These are phyloP conservation scores for Calcarius lapponicus DNA, from an alignment of 2,797 vertebrate species.

Conservation along the genomic window DNA sequence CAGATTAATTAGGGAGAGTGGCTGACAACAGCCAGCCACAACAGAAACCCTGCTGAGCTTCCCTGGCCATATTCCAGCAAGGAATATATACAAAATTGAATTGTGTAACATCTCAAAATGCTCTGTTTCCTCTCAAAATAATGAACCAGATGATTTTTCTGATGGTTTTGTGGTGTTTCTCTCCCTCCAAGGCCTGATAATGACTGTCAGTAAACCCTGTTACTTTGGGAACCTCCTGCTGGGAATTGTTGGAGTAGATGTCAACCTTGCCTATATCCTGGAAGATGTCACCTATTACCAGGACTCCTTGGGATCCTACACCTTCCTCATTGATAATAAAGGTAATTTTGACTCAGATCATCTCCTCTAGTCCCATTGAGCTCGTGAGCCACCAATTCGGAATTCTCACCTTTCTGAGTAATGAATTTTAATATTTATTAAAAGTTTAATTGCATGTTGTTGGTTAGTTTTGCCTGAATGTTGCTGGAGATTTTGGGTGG, in stretches of 20 bases:
- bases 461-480: background rate
- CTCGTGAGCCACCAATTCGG: background rate
- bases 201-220: slow-evolving; percentile 97
- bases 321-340: slow-evolving; percentile 99
- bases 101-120: background rate
- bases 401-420: background rate
- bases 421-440: background rate
- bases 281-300: slow-evolving; percentile 99
- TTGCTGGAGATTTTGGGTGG: background rate
- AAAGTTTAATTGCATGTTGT: background rate
- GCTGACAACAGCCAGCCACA: background rate
- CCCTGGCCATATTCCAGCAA: background rate
- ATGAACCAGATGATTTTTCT: background rate
- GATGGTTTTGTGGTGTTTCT: background rate
- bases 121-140: background rate
- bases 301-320: slow-evolving; percentile 96
- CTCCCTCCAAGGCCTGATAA: slow-evolving; percentile 87
- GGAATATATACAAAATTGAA: background rate
- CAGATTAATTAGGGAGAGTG: background rate
- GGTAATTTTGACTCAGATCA: slow-evolving; percentile 72
- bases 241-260: slow-evolving; percentile 96
- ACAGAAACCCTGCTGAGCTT: background rate
- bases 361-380: background rate
- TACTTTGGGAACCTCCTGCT: slow-evolving; percentile 97
- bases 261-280: slow-evolving; percentile 96